Conservation (phyloP, 2,797 vertebrate genomes). For the Lagorchestes hirsutus region DNA sequence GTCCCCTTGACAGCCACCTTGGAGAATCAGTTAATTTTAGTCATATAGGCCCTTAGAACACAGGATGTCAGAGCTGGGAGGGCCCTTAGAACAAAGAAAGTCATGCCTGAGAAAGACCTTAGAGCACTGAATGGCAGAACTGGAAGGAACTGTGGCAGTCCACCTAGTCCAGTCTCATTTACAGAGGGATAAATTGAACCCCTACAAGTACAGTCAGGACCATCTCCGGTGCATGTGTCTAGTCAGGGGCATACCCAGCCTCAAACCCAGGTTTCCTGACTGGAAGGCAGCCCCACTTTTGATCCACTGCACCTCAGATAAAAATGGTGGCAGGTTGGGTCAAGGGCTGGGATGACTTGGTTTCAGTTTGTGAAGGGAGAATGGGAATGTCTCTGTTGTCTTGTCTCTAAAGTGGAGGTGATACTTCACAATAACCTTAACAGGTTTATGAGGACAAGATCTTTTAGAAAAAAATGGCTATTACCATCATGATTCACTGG, state of each 20-base stretch:
- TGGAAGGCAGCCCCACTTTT: background rate
- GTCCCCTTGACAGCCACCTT: background rate
- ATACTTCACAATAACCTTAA: background rate
- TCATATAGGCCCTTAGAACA: background rate
- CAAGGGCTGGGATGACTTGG: background rate
- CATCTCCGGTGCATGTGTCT: rapidly evolving
- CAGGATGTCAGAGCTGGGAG: no score
- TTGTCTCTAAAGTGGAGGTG: no score
- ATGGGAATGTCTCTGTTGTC: background rate
- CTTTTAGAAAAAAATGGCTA: background rate
- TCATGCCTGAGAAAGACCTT: background rate
- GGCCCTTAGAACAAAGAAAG: no score
- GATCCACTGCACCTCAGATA: background rate
- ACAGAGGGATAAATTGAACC: background rate
- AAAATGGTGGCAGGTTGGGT: background rate
- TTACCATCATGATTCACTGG: background rate
- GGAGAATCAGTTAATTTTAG: background rate
- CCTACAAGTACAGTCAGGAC: background rate
- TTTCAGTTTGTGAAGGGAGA: background rate
- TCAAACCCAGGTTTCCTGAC: background rate
- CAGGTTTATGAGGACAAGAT: background rate
- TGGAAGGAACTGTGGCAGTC: background rate
- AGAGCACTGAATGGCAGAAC: background rate
- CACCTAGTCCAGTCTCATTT: background rate
- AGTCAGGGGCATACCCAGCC: background rate